Evolutionary conservation across 2,888 invertebrate species (phyloP).

Genomic region (Drosophila austrosaltans): DNA sequence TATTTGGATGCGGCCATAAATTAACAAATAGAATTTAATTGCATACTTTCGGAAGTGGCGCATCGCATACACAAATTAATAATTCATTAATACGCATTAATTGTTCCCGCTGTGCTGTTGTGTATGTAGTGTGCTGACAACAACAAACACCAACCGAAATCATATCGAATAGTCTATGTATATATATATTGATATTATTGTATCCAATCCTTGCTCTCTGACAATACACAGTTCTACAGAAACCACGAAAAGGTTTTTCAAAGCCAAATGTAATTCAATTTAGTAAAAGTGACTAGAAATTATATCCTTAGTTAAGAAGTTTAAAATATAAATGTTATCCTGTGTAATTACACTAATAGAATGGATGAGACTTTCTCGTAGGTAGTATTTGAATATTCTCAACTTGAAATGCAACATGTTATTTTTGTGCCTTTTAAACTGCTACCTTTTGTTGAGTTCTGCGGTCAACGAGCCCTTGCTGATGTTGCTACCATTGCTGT

Average conservation of each 20-base stretch:
- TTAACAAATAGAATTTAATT: slow-evolving; percentile 80
- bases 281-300: too few species aligned
- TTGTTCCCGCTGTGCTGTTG: slow-evolving; percentile 47
- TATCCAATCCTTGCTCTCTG: neutral
- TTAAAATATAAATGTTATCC: neutral
- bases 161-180: slow-evolving; percentile 51
- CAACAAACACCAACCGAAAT: slow-evolving; percentile 58
- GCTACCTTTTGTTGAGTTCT: slow-evolving; percentile 48
- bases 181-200: slow-evolving; percentile 11
- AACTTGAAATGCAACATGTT: slow-evolving; percentile 28
- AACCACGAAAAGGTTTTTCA: neutral
- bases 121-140: slow-evolving; percentile 26
- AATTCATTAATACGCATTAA: slow-evolving; percentile 78
- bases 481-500: slow-evolving; percentile 8
- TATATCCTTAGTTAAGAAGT: neutral
- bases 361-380: neutral
- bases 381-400: neutral
- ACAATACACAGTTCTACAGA: neutral
- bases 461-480: slow-evolving; percentile 36
- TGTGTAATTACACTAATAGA: neutral
- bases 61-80: slow-evolving; percentile 69
- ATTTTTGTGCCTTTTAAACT: slow-evolving; percentile 37
- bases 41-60: slow-evolving; percentile 66
- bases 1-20: slow-evolving; percentile 71
- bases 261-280: too few species aligned